Conservation (phyloP, 1,140 invertebrate genomes). For the Lerema accius region DNA sequence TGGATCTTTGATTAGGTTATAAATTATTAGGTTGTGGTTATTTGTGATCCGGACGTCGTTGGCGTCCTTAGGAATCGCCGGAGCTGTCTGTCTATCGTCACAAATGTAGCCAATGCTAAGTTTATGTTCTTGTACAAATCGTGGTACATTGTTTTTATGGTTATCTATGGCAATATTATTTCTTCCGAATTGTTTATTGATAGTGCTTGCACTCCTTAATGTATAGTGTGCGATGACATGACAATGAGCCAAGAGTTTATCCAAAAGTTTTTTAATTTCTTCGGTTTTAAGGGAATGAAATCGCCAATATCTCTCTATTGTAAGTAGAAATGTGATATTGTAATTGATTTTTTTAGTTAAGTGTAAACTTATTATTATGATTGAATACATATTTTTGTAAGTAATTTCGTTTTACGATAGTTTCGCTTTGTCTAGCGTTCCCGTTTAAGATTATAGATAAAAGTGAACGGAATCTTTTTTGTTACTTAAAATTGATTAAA, state of each 20-base stretch:
- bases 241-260: conserved; percentile 64
- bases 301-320: conserved; percentile 81
- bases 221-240: conserved; percentile 59
- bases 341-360: conserved; percentile 79
- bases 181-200: conserved; percentile 74
- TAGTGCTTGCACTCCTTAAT: conserved; percentile 51
- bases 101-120: conserved; percentile 70
- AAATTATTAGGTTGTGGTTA: conserved; percentile 76
- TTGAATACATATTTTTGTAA: conserved; percentile 81
- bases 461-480: conserved; percentile 77
- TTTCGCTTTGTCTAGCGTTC: conserved; percentile 76
- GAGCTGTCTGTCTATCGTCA: conserved; percentile 58
- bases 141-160: conserved; percentile 54
- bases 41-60: conserved; percentile 46
- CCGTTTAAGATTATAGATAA: conserved; percentile 73
- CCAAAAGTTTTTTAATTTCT: conserved; percentile 52
- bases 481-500: conserved; percentile 82
- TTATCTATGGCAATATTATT: conserved; percentile 69
- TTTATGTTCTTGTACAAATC: conserved; percentile 73
- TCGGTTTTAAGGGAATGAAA: conserved; percentile 63
- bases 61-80: conserved; percentile 44
- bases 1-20: conserved; percentile 58
- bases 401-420: conserved; percentile 77
- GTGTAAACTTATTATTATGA: conserved; percentile 76
- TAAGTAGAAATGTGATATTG: conserved; percentile 83